Conservation (phyloP, 2,113 vertebrate genomes). For the Neoarius graeffei region DNA sequence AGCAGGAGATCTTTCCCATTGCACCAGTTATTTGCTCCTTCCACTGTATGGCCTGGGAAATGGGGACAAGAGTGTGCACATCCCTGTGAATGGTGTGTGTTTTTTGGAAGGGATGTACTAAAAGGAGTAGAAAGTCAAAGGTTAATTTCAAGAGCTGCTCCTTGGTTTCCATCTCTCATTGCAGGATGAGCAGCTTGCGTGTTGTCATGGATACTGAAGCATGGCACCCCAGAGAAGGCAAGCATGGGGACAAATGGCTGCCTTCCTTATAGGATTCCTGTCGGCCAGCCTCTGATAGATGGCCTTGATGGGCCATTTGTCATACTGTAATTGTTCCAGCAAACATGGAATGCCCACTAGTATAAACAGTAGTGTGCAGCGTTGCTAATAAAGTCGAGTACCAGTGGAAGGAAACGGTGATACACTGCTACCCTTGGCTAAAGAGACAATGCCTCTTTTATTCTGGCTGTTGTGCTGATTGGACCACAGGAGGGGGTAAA, state of each 20-base stretch:
- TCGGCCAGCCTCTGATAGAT: conserved; percentile 94
- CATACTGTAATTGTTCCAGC: conserved; percentile 99
- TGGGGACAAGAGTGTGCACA: no score
- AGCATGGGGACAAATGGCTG: conserved; percentile 92
- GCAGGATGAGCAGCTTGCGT: conserved; percentile 77
- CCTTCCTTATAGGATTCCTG: conserved; percentile 98
- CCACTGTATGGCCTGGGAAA: not conserved
- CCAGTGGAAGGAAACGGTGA: conserved; percentile 88
- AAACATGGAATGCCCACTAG: conserved; percentile 97
- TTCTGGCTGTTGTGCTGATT: conserved; percentile 64
- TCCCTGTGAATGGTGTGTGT: conserved; percentile 5
- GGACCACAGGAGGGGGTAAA: conserved; percentile 59
- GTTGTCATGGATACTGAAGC: conserved; percentile 95
- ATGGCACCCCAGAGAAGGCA: conserved; percentile 92
- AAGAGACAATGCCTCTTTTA: conserved; percentile 84
- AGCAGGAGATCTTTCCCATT: conserved; percentile 6
- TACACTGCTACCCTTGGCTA: conserved; percentile 84
- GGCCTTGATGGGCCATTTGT: conserved; percentile 99
- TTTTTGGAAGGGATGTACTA: conserved; percentile 5
- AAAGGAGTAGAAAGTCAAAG: conserved; percentile 65
- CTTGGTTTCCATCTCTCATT: conserved; percentile 76
- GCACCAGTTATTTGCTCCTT: not conserved
- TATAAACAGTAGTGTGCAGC: conserved; percentile 93
- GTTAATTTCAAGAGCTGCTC: conserved; percentile 78
- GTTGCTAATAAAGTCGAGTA: conserved; percentile 94